Base-by-base conservation (phyloP, 2,797 vertebrate genomes). In the Protonibea diacanthus region DNA sequence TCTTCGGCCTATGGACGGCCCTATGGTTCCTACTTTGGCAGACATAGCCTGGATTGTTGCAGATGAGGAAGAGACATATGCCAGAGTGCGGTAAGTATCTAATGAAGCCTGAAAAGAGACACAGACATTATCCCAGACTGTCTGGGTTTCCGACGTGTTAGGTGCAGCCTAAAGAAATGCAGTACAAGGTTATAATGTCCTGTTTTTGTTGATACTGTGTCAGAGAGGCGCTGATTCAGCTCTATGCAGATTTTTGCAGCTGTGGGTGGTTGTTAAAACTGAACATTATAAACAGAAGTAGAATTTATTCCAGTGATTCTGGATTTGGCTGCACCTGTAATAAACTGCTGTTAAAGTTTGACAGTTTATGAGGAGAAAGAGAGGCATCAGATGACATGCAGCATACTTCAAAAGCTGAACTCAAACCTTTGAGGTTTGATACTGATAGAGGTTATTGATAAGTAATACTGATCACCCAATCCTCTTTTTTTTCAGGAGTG, bases 21-120 rank as follows among this genome's bases (percentile, higher is more conserved):
- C 98, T 15, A 88, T 96, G 18, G 98, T 99, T 27, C 98, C 98
- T 51, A 98, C 98, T 4, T 80, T 99, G 92, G 98, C 98, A 70
- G 98, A 99, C 86, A 96, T 99, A 23, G 97, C 97, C 71, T 99
- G 98, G 98, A 99, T 99, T 65, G 98, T 97, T 27, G 96, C 97
- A 7, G 98, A 99, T 70, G 98, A 99, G 72, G 98, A 98, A 88
- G 98, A 99, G 84, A 99, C 98, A 0, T 99, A 98, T 25, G 97
- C 98, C 82, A 97, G 98, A 95, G 97, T 99, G 92, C 95, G 98
- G 98, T 97, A 89, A 80, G 88, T 90, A 62, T 82, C 65, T 8
- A 69, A 6, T 62, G 20, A 59, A 20, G 7, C 18, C 25, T 7
- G 2, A 4, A 71, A 18, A n/a, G n/a, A n/a, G n/a, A 65, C 47